phyloP scores from a whole-genome alignment of 2,797 vertebrate species.

The Hydrolagus colliei region DNA sequence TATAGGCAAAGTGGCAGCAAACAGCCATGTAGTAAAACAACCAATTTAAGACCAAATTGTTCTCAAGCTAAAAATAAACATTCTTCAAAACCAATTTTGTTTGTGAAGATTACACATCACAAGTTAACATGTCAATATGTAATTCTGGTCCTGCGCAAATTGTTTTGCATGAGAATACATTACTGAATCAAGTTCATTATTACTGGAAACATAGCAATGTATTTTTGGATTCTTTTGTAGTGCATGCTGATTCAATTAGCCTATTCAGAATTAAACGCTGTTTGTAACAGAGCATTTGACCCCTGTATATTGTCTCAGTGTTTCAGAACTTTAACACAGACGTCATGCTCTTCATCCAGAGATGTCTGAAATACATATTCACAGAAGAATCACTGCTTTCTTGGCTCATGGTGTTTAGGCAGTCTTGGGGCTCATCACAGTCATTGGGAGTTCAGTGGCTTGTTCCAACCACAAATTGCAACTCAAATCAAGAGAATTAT shows the following conservation, averaged over 20 bases:
- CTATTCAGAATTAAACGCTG: neutral
- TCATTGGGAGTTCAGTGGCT: neutral
- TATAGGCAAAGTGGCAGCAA: no score
- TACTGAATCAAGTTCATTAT: neutral
- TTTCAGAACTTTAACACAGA: neutral
- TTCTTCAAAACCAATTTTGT: slow-evolving; percentile 6
- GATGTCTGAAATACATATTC: neutral
- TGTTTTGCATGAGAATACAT: neutral
- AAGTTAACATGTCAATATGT: neutral
- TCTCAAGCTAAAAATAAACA: slow-evolving; percentile 5
- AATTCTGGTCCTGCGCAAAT: neutral
- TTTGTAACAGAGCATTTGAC: neutral
- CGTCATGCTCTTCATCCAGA: neutral
- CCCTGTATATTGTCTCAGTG: neutral
- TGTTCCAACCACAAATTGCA: neutral
- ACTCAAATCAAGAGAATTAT: neutral
- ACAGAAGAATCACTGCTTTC: neutral
- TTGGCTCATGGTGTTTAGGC: neutral
- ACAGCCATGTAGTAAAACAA: no score
- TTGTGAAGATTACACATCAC: neutral
- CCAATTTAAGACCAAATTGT: neutral
- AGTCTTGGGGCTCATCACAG: neutral
- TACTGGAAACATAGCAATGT: neutral
- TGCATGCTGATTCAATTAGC: neutral
- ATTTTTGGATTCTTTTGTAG: neutral